Conservation (phyloP, 1,140 invertebrate species). For the Drosophila parvula region DNA sequence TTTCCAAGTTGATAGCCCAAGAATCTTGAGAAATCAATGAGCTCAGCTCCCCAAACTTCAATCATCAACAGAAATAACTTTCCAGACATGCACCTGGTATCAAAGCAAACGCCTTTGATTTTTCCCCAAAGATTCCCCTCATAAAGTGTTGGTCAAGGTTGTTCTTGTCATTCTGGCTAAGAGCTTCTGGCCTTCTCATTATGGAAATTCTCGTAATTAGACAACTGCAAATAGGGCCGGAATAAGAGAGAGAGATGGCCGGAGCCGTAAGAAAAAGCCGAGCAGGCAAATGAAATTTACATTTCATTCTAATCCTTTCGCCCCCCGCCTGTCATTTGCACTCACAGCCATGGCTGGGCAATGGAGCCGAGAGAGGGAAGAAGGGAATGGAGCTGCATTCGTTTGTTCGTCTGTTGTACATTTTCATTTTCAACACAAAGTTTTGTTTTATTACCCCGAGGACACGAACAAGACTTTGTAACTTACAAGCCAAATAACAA, state of each 20-base stretch:
- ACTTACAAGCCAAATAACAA: constrained; percentile 82
- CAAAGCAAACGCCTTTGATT: neutral
- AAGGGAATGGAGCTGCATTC: constrained; percentile 14
- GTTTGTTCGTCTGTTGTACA: constrained; percentile 60
- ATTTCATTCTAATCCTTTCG: constrained; percentile 75
- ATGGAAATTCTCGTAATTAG: constrained; percentile 54
- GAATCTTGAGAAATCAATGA: neutral
- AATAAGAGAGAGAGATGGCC: neutral
- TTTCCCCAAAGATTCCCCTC: neutral
- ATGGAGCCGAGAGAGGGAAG: neutral
- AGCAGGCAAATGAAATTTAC: constrained; percentile 70
- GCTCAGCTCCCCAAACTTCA: neutral
- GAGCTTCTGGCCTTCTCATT: constrained; percentile 28
- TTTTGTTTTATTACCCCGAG: constrained; percentile 82
- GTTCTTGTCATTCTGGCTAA: constrained; percentile 9
- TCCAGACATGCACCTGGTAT: neutral
- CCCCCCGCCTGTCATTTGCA: constrained; percentile 69
- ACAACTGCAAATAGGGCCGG: constrained; percentile 49
- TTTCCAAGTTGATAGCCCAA: neutral
- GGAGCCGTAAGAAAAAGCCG: constrained; percentile 11
- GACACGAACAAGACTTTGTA: constrained; percentile 82
- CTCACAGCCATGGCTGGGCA: constrained; percentile 22
- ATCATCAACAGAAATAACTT: neutral
- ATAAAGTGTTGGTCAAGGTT: constrained; percentile 47
- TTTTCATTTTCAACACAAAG: constrained; percentile 83